Percentiles rank a stretch among this genome's conserved stretches.
Evolutionary conservation across 1,140 invertebrate genomes (phyloP).

Genomic region (Drosophila pruinosa): DNA sequence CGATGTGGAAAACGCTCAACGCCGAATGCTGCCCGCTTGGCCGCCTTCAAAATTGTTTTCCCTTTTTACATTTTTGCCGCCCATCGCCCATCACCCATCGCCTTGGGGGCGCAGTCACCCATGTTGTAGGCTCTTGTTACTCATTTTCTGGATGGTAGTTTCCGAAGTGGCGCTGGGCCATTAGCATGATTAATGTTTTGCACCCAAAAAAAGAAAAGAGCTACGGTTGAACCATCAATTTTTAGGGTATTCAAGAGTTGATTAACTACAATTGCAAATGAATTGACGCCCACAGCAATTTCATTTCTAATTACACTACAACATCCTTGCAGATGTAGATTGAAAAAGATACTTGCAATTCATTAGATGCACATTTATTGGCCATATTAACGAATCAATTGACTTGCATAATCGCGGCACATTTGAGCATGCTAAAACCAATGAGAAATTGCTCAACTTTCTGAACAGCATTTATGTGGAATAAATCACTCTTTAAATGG

Average conservation of each 20-base stretch:
- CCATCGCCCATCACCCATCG: not conserved
- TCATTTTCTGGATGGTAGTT: slow-evolving; percentile 73
- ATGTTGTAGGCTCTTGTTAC: slow-evolving; percentile 41
- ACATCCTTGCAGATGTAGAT: not conserved
- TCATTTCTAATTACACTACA: not conserved
- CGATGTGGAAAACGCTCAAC: slow-evolving; percentile 74
- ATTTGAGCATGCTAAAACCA: too few relatives aligned
- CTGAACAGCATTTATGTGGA: too few relatives aligned
- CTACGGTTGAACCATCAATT: not conserved
- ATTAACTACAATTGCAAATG: not conserved
- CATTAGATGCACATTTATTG: too few relatives aligned
- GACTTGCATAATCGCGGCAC: not conserved
- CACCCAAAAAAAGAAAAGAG: not conserved
- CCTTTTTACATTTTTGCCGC: slow-evolving; percentile 56
- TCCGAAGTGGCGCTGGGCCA: slow-evolving; percentile 62
- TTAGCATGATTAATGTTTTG: slow-evolving; percentile 75
- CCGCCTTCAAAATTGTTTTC: slow-evolving; percentile 54
- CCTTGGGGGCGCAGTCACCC: slow-evolving; percentile 56
- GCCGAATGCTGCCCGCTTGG: slow-evolving; percentile 40
- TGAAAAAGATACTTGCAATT: not conserved
- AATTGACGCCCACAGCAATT: not conserved
- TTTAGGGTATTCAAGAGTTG: not conserved
- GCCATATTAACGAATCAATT: not conserved
- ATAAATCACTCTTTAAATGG: too few relatives aligned
- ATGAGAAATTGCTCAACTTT: too few relatives aligned